Conservation (phyloP, 2,797 vertebrate species). For the Poecilia picta region DNA sequence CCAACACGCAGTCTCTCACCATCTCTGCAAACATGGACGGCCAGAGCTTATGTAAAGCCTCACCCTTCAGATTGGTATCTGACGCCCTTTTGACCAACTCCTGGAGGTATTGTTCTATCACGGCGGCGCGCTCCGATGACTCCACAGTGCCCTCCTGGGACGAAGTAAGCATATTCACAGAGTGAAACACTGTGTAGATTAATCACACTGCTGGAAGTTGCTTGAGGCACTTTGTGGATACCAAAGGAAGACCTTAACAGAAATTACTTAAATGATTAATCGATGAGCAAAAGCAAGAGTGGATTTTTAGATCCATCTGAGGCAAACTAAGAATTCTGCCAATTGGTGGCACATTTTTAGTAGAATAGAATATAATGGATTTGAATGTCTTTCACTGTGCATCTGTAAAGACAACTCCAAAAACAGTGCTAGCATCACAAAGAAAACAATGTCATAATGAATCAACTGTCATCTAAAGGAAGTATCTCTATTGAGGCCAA, state of each 20-base stretch:
- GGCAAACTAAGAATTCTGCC: neutral
- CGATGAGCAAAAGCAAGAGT: neutral
- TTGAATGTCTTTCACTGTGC: no score
- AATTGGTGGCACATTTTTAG: neutral
- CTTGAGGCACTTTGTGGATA: neutral
- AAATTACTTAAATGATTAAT: neutral
- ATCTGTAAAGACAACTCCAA: no score
- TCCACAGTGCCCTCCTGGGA: slow-evolving; percentile 76
- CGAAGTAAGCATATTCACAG: slow-evolving; percentile 3
- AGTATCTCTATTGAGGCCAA: neutral
- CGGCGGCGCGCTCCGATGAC: slow-evolving; percentile 64
- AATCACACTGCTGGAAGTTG: neutral
- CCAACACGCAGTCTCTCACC: slow-evolving; percentile 91
- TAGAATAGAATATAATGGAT: no score
- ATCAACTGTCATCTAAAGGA: neutral
- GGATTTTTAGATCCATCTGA: no score
- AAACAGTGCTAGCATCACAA: neutral
- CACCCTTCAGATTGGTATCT: slow-evolving; percentile 90
- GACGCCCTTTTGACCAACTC: slow-evolving; percentile 87
- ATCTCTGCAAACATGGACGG: slow-evolving; percentile 95
- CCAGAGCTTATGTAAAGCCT: slow-evolving; percentile 94
- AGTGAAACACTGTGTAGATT: neutral
- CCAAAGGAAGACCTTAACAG: neutral
- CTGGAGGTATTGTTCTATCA: slow-evolving; percentile 86
- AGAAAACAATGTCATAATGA: neutral